Percentiles rank a stretch among this genome's conserved stretches.
Conservation (phyloP, 2,113 vertebrate genomes). For the Bubalus kerabau region DNA sequence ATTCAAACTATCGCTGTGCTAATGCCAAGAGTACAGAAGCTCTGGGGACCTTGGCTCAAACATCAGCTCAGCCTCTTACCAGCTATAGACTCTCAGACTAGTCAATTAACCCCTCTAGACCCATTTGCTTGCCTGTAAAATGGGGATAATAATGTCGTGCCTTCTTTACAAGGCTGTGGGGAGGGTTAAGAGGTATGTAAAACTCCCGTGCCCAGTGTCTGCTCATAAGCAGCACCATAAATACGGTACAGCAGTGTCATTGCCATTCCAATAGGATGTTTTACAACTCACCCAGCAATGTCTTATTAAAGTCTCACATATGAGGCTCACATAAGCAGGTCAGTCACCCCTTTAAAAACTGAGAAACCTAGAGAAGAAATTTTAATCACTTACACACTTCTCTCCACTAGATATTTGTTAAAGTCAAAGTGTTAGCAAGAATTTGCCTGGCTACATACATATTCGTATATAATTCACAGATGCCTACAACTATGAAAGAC, state of each 20-base stretch:
- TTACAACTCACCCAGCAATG: neutral
- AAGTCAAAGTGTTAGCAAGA: conserved; percentile 39
- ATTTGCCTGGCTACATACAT: conserved; percentile 16
- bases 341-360: neutral
- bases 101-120: neutral
- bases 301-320: neutral
- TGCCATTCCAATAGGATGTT: neutral
- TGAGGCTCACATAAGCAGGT: neutral
- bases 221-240: neutral
- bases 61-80: neutral
- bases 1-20: neutral
- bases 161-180: neutral
- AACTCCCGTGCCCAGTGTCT: neutral
- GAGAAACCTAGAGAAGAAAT: neutral
- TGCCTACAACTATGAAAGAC: conserved; percentile 39
- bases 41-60: neutral
- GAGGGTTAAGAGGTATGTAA: neutral
- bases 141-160: neutral
- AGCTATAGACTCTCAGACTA: neutral
- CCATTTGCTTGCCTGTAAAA: neutral
- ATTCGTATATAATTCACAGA: conserved; percentile 54
- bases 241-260: accelerated
- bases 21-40: neutral
- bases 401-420: conserved; percentile 25
- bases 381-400: neutral